Conservation (phyloP, 2,113 vertebrate species). For the Pygathrix nemaeus region DNA sequence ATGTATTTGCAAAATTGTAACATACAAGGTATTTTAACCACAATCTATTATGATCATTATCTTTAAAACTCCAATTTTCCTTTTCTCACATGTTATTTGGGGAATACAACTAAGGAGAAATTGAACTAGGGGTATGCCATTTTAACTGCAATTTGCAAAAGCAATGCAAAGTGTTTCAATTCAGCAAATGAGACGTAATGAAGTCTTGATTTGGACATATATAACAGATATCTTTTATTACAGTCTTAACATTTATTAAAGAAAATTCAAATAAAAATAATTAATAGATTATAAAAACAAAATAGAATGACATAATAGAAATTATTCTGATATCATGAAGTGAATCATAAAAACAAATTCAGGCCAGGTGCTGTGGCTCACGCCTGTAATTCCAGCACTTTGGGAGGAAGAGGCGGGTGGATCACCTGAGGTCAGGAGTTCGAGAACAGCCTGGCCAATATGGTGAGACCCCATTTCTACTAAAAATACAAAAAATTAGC, state of each 20-base stretch:
- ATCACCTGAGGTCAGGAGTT: too few relatives aligned
- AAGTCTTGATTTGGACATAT: not conserved
- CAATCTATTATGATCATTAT: not conserved
- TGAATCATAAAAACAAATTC: not conserved
- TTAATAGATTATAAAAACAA: not conserved
- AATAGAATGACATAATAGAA: not conserved
- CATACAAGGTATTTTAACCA: not conserved
- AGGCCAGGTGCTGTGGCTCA: too few relatives aligned
- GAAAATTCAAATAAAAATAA: not conserved
- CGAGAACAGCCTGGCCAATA: too few relatives aligned
- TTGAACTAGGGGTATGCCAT: not conserved
- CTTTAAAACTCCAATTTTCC: not conserved
- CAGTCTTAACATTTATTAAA: not conserved
- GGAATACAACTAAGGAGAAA: not conserved
- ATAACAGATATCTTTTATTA: not conserved
- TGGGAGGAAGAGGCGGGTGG: too few relatives aligned
- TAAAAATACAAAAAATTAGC: too few relatives aligned
- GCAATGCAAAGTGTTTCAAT: not conserved
- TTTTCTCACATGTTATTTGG: not conserved
- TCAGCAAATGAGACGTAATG: not conserved
- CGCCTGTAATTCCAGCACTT: too few relatives aligned
- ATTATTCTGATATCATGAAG: not conserved
- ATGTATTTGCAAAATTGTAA: not conserved
- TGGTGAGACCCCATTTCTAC: too few relatives aligned
- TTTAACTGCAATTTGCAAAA: not conserved